These are phyloP conservation scores for Porites cylindrica DNA, from an alignment of 92 coral and sea anemone species.

Conservation along the genomic window DNA sequence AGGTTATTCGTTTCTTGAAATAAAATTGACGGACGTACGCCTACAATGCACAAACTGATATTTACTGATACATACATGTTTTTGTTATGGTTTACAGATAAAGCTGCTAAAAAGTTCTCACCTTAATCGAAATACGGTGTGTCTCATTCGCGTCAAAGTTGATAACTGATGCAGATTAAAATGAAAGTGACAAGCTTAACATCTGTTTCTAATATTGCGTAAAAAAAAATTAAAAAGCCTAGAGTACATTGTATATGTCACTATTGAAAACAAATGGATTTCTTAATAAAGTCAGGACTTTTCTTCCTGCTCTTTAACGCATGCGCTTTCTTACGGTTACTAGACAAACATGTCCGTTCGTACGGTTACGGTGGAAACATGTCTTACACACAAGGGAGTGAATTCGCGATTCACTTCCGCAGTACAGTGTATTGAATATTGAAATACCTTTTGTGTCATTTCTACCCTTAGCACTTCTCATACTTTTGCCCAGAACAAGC, in stretches of 20 bases:
- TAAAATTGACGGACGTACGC: neutral
- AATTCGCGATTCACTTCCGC: too few species aligned
- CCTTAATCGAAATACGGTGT: neutral
- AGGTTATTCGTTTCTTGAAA: neutral
- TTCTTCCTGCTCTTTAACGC: too few species aligned
- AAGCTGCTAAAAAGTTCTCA: neutral
- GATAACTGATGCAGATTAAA: slow-evolving; percentile 7
- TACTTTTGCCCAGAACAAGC: too few species aligned
- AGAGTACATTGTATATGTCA: neutral
- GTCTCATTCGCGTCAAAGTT: neutral
- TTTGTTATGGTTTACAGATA: neutral
- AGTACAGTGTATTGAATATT: too few species aligned
- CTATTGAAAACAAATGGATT: neutral
- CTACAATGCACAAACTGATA: neutral
- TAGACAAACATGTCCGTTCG: too few species aligned
- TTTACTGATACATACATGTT: neutral
- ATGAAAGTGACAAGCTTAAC: neutral
- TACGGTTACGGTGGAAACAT: too few species aligned
- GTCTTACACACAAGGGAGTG: too few species aligned
- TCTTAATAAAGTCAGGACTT: too few species aligned
- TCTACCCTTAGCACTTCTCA: too few species aligned
- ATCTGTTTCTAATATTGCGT: neutral
- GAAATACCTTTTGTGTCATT: too few species aligned
- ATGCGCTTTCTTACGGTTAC: too few species aligned
- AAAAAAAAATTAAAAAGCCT: neutral